phyloP scores from a whole-genome alignment of 1,140 invertebrate species.

The Camponotus vicinus region DNA sequence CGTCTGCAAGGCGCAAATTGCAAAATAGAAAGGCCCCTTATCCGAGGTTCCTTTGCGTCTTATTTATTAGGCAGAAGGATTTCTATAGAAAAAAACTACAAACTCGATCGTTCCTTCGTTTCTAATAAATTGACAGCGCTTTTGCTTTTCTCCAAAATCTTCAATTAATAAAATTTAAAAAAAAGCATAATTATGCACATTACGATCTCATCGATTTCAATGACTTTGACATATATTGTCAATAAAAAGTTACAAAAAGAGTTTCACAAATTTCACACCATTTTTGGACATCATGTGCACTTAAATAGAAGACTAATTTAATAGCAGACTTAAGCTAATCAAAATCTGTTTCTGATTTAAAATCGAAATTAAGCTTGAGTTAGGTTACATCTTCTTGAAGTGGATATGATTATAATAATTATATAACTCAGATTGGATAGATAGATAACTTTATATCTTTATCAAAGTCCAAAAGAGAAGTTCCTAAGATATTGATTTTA shows the following conservation, averaged over 20 bases:
- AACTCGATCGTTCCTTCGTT: background rate
- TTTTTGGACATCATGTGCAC: too few relatives aligned
- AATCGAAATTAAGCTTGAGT: too few relatives aligned
- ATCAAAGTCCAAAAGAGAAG: background rate
- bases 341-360: too few relatives aligned
- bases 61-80: background rate
- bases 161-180: background rate
- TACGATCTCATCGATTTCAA: too few relatives aligned
- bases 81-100: background rate
- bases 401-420: background rate
- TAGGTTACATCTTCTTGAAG: too few relatives aligned
- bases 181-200: too few relatives aligned
- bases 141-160: background rate
- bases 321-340: too few relatives aligned
- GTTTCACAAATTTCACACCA: too few relatives aligned
- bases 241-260: too few relatives aligned
- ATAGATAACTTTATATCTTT: background rate
- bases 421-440: background rate
- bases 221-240: too few relatives aligned
- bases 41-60: slow-evolving; percentile 14
- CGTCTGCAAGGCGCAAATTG: slow-evolving; percentile 74
- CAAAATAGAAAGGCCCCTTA: slow-evolving; percentile 59
- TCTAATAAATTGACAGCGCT: background rate
- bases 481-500: background rate
- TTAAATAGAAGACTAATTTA: too few relatives aligned